Base-by-base conservation (phyloP, 2,888 invertebrate genomes). In the Aromia moschata region DNA sequence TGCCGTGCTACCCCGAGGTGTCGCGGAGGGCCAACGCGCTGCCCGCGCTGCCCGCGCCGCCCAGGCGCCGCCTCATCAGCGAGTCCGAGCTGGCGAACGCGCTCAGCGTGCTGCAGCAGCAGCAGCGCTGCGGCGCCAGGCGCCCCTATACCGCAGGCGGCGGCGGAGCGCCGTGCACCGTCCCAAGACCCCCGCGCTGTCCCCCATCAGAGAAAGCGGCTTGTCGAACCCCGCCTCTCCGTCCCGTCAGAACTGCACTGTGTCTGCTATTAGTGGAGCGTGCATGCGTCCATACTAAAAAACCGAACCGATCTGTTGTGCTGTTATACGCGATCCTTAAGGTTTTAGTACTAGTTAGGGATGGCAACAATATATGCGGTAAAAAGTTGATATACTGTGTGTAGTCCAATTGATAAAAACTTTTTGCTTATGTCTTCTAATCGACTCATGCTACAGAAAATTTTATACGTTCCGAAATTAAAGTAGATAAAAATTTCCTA, bases 151-250 rank as follows among this genome's bases (percentile, higher is more conserved):
- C 44, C 52, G 62, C 9, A 56, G 68, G 14, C 67, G 78, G 59
- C 70, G 77, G 64, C 72, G 79, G 38, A 76, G 75, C 52, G 74
- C 74, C 2, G 75, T 74, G 47, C 78, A 78, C 59, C 73, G 79
- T 40, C 77, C 79, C 14, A 81, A 81, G 65, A 80, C 85, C 20
- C 85, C 86, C 30, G 84, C 85, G 30, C 77, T 90, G 56, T 89
- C 89, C 53, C 89, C 89, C 20, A 90, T 90, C 53, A 85, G 88
- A 58, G 89, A 90, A 72, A 88, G 89, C 41, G 89, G 89, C 20
- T 80, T 88, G 12, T 89, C 89, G 43, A 89, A 89, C 80, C 88
- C 88, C 1, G 86, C 87, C 11, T 88, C 88, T 56, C 88, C 89
- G 73, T 80, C 80, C 73, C 75, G 69, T 74, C 82, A 73, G 77